Evolutionary conservation across 2,888 invertebrate species (phyloP).

Genomic region (Lacanobia wlatinum): DNA sequence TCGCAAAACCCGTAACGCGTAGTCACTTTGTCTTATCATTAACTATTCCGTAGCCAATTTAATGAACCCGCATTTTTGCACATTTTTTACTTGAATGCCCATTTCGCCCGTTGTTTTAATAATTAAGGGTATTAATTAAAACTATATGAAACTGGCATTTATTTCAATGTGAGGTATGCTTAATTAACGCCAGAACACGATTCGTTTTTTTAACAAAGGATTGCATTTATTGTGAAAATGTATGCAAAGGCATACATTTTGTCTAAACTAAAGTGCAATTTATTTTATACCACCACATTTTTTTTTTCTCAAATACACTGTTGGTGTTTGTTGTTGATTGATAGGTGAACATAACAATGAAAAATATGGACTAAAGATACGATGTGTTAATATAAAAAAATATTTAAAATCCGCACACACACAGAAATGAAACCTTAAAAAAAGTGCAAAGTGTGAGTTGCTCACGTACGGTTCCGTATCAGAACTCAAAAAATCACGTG

Average conservation of each 20-base stretch:
- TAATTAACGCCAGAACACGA: constrained; percentile 30
- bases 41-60: constrained; percentile 63
- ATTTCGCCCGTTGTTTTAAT: constrained; percentile 56
- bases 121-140: constrained; percentile 56
- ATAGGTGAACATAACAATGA: neutral
- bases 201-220: constrained; percentile 20
- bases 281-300: neutral
- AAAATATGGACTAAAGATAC: neutral
- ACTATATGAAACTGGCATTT: constrained; percentile 35
- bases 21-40: constrained; percentile 52
- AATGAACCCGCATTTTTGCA: constrained; percentile 65
- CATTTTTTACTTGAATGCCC: constrained; percentile 59
- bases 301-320: neutral
- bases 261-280: no score
- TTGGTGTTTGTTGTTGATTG: neutral
- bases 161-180: constrained; percentile 22
- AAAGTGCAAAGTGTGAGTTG: neutral
- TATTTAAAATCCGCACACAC: neutral
- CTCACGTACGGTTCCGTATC: neutral
- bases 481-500: neutral
- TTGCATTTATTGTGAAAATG: constrained; percentile 9
- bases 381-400: neutral
- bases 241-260: constrained; percentile 1
- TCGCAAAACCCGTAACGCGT: constrained; percentile 27
- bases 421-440: constrained; percentile 20